Conservation (phyloP, 2,113 vertebrate species). For the Rhegmatorhina hoffmannsi region DNA sequence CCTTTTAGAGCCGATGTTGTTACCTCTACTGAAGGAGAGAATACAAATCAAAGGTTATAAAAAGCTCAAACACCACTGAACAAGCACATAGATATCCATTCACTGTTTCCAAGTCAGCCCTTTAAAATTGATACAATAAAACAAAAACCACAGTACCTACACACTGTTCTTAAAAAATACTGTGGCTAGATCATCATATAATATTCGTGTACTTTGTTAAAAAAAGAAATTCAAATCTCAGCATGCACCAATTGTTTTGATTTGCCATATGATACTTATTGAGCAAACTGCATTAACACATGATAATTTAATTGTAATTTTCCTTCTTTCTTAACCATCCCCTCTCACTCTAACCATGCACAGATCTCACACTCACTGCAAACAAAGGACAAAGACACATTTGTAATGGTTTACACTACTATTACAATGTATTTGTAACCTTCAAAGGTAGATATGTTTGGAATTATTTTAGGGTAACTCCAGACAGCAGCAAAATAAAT, state of each 20-base stretch:
- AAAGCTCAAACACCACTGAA: neutral
- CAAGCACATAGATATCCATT: neutral
- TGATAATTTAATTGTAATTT: neutral
- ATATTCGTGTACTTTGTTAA: neutral
- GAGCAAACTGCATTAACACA: neutral
- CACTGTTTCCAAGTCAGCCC: neutral
- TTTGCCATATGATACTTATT: neutral
- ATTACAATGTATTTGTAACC: neutral
- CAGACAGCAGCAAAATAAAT: neutral
- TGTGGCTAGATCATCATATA: neutral
- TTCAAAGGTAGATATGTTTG: neutral
- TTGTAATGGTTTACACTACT: neutral
- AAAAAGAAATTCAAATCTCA: neutral
- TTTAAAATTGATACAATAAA: neutral
- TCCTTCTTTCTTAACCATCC: neutral
- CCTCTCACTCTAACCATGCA: fast-evolving
- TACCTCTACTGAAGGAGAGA: neutral
- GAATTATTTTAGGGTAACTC: neutral
- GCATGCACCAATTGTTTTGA: neutral
- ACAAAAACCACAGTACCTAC: neutral
- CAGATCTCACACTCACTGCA: neutral
- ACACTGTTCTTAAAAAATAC: neutral
- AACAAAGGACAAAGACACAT: neutral
- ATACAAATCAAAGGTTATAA: neutral
- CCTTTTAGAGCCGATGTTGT: neutral